A percentile compares a stretch with the other conserved stretches of the same genome.
phyloP scores from a whole-genome alignment of 2,888 invertebrate species.

The Pollenia labialis region DNA sequence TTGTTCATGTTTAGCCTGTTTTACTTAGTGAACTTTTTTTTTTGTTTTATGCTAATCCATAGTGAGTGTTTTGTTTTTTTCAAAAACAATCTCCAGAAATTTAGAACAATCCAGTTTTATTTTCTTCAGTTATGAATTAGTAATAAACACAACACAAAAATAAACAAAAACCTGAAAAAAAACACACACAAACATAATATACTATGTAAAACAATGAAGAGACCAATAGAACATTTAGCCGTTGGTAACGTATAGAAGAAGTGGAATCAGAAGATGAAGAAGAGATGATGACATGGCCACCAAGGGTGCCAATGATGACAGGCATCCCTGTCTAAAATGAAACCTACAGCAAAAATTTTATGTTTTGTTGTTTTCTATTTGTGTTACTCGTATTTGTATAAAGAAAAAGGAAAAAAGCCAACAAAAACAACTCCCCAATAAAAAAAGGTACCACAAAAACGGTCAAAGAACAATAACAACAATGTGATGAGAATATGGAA shows the following conservation, averaged over 20 bases:
- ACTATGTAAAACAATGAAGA: slow-evolving; percentile 35
- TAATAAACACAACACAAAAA: slow-evolving; percentile 49
- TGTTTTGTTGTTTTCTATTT: slow-evolving; percentile 13
- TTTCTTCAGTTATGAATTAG: slow-evolving; percentile 25
- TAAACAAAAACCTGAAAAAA: neutral
- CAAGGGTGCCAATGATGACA: slow-evolving; percentile 54
- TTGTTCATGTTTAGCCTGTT: neutral
- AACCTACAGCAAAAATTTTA: slow-evolving; percentile 39
- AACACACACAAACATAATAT: slow-evolving; percentile 21
- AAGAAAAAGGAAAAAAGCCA: slow-evolving; percentile 13
- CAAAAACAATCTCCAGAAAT: slow-evolving; percentile 27
- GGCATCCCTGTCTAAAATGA: slow-evolving; percentile 37
- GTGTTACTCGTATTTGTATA: slow-evolving; percentile 7
- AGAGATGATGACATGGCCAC: slow-evolving; percentile 56
- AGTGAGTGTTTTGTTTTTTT: neutral
- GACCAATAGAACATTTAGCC: slow-evolving; percentile 31
- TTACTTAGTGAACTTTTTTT: neutral
- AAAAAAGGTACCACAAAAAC: slow-evolving; percentile 50
- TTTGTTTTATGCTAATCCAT: neutral
- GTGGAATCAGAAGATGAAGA: neutral
- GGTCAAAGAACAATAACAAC: slow-evolving; percentile 6
- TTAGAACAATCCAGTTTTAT: neutral
- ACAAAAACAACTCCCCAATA: slow-evolving; percentile 37
- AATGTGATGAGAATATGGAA: neutral
- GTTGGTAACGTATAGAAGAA: slow-evolving; percentile 8